Evolutionary conservation across 1,140 invertebrate genomes (phyloP).

Genomic region (Acromyrmex echinatior): DNA sequence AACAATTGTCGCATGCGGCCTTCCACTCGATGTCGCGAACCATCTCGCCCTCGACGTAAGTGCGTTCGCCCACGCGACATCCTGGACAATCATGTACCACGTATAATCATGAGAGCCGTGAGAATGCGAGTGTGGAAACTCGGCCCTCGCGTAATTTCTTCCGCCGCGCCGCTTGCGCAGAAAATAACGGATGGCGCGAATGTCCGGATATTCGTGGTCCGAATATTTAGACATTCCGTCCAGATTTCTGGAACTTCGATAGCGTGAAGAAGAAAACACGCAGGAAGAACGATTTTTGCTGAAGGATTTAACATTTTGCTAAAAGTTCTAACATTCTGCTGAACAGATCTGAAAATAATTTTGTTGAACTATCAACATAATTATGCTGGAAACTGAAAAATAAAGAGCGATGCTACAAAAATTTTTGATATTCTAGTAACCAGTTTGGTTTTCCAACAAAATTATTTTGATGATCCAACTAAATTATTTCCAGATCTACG

Average conservation of each 20-base stretch:
- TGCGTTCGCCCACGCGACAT: slow-evolving; percentile 89
- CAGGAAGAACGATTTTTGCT: too few species aligned
- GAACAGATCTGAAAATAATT: too few species aligned
- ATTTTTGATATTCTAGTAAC: too few species aligned
- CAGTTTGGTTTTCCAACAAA: too few species aligned
- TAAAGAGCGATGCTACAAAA: too few species aligned
- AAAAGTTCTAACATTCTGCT: too few species aligned
- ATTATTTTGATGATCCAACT: too few species aligned
- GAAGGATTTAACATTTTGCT: too few species aligned
- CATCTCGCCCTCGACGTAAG: slow-evolving; percentile 91
- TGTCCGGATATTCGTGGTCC: not conserved
- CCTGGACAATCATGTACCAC: slow-evolving; percentile 82
- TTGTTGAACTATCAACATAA: too few species aligned
- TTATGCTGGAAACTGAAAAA: too few species aligned
- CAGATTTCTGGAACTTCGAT: not conserved
- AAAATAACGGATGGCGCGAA: not conserved
- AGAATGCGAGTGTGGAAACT: slow-evolving; percentile 18
- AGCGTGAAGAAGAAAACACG: not conserved
- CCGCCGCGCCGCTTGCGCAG: not conserved
- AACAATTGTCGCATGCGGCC: slow-evolving; percentile 92
- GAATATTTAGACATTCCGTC: not conserved
- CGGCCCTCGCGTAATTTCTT: not conserved
- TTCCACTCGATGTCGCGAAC: slow-evolving; percentile 88
- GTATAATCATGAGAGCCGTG: slow-evolving; percentile 6
- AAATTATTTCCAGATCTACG: too few species aligned